Evolutionary conservation across 2,113 vertebrate genomes (phyloP), one percentile per base, ranked within the genome.

Genomic region (Lota lota): DNA sequence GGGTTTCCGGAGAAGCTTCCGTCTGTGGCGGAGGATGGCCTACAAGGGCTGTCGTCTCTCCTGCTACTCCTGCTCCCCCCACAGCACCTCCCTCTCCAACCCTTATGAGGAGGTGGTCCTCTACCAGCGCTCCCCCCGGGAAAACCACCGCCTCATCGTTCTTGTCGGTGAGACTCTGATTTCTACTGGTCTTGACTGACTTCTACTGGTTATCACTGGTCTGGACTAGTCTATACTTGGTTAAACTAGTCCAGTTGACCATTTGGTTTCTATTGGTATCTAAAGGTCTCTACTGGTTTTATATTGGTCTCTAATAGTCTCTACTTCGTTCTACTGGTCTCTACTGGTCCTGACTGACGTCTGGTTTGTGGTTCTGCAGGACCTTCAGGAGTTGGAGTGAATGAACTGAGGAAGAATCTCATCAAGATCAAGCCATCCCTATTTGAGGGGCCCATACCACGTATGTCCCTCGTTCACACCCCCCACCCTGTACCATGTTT

Each of bases 311-410:
- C 28, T 6, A 33, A 33, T 33, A 33, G 28, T 33, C 28, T 33
- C 28, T 33, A 33, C 4, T 33, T 33, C 28, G 4, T 6, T 33
- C 28, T 33, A 6, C 4, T 33, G 28, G 2, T 33, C 28, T 33
- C 28, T 33, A 33, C 4, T 33, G 28, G 28, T 33, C 2, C 40
- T 11, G 40, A 14, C 40, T 11, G 0, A 47, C 12, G 7, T 12
- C 40, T 47, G 40, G 19, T 15, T 17, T 53, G 19, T 57, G 7
- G 60, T 28, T 59, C 22, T 6, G 17, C 86, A 97, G 96, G 95
- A 59, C 93, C 94, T 1, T 92, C 96, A 68, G 95, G 95, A n/a
- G 95, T 97, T 64, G 95, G 96, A 59, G 93, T 98, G 19, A 97
- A 94, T 63, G 95, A 96, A 80, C 83, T 97, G 51, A 91, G 95